These are phyloP conservation scores for Petrocephalus microphthalmus DNA, from an alignment of 2,113 vertebrate genomes.

Conservation along the genomic window DNA sequence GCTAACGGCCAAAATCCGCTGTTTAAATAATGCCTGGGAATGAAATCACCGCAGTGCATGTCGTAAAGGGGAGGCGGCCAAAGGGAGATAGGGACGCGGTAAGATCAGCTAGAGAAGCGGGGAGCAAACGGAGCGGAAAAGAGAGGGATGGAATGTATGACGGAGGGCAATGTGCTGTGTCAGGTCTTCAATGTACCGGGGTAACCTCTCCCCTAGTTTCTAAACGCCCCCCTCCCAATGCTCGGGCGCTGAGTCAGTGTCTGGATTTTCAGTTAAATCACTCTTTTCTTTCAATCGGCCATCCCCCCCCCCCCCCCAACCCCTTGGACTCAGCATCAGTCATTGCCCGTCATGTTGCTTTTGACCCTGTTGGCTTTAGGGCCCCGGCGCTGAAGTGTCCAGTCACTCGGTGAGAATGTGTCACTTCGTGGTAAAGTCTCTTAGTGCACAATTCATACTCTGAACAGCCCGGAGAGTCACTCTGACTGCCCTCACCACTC, in stretches of 20 bases:
- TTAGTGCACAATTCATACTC: not conserved
- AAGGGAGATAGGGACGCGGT: not conserved
- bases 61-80: not conserved
- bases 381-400: not conserved
- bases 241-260: slow-evolving; percentile 48
- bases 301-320: slow-evolving; percentile 42
- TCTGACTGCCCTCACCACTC: not conserved
- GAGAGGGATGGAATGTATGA: not conserved
- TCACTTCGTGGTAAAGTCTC: not conserved
- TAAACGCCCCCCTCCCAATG: slow-evolving; percentile 35
- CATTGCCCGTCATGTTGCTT: slow-evolving; percentile 40
- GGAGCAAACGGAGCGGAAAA: not conserved
- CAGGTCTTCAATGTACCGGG: not conserved
- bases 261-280: slow-evolving; percentile 28
- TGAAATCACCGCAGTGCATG: not conserved
- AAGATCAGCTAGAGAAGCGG: not conserved
- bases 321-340: slow-evolving; percentile 44
- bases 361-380: not conserved
- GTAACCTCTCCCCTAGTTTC: slow-evolving; percentile 7
- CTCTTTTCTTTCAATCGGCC: slow-evolving; percentile 37
- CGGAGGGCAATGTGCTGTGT: not conserved
- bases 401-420: not conserved
- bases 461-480: not conserved
- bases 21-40: not conserved
- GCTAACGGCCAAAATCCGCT: not conserved